Evolutionary conservation across 2,888 invertebrate genomes (phyloP), one percentile per base, ranked within the genome.

Genomic region (Drosophila pseudotakahashii): DNA sequence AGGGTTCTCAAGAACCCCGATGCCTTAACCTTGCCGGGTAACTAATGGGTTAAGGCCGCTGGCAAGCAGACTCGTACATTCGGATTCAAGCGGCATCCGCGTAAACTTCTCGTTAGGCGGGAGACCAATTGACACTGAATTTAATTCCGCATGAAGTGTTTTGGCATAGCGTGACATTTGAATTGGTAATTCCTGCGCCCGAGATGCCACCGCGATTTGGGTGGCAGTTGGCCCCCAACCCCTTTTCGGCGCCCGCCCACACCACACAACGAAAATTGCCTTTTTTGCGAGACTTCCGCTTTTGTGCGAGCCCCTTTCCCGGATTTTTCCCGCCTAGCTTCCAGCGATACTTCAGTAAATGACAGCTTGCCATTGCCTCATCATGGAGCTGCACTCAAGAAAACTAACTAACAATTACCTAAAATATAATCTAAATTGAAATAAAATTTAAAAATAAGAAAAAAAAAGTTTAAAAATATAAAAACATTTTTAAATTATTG

Each of bases 91-190:
- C 53, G 63, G 53, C 72, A 68, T 64, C 71, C 51, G 47, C 52
- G 47, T 34, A 34, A 37, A 37, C 19, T 51, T 62, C 74, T 57
- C 54, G 69, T 58, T 68, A 54, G 69, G 47, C 55, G 67, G 54
- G 53, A 57, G 41, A 57, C 68, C 60, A 87, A 87, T 89, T 87
- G 88, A 89, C 89, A 84, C 79, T 89, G 89, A 88, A 88, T 87
- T 84, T 87, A 81, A 87, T 89, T 84, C 79, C 66, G 64, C 76
- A 57, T 71, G 77, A 79, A 58, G 74, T 67, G 69, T 74, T 76
- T 79, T 72, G 54, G 67, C 58, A 64, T 75, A 61, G 73, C 70
- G 71, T 88, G 87, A 73, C 88, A 84, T 88, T 87, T 84, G 89
- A 84, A 84, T 84, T 84, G 89, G 88, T 84, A 84, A 84, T 88